phyloP scores from a whole-genome alignment of 92 coral and sea anemone genomes.

The Porites evermanni region DNA sequence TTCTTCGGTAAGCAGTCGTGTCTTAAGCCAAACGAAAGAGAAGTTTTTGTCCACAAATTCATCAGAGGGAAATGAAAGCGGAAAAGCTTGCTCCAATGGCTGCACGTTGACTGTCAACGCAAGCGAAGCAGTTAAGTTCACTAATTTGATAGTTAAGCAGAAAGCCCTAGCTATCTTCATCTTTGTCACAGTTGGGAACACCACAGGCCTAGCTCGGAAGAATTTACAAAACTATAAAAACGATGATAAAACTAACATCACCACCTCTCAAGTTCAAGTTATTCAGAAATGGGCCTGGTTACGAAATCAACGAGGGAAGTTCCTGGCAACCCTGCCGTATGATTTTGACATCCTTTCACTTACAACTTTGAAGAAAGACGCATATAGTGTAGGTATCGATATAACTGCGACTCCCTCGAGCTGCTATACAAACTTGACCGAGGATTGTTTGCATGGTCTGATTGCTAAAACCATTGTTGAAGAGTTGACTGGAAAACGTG shows the following conservation, averaged over 20 bases:
- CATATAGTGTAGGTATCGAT: slow-evolving; percentile 46
- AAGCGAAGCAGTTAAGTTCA: slow-evolving; percentile 18
- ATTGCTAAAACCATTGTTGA: slow-evolving; percentile 27
- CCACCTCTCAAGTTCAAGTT: slow-evolving; percentile 24
- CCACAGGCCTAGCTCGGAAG: not conserved
- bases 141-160: slow-evolving; percentile 21
- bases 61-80: not conserved
- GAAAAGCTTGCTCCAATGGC: not conserved
- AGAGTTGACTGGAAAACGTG: not conserved
- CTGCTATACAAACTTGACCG: slow-evolving; percentile 61
- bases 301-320: slow-evolving; percentile 80
- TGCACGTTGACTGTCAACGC: slow-evolving; percentile 22
- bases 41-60: not conserved
- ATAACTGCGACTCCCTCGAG: slow-evolving; percentile 65
- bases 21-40: not conserved
- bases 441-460: slow-evolving; percentile 25
- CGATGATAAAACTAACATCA: not conserved
- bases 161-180: slow-evolving; percentile 81
- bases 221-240: not conserved
- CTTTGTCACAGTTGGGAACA: slow-evolving; percentile 66
- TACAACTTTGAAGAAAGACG: slow-evolving; percentile 81
- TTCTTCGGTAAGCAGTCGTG: not conserved
- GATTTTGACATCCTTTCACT: slow-evolving; percentile 97
- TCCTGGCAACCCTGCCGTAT: slow-evolving; percentile 93
- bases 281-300: slow-evolving; percentile 89